Evolutionary conservation across 2,113 vertebrate genomes (phyloP).

Genomic region (Turdus rufiventris): DNA sequence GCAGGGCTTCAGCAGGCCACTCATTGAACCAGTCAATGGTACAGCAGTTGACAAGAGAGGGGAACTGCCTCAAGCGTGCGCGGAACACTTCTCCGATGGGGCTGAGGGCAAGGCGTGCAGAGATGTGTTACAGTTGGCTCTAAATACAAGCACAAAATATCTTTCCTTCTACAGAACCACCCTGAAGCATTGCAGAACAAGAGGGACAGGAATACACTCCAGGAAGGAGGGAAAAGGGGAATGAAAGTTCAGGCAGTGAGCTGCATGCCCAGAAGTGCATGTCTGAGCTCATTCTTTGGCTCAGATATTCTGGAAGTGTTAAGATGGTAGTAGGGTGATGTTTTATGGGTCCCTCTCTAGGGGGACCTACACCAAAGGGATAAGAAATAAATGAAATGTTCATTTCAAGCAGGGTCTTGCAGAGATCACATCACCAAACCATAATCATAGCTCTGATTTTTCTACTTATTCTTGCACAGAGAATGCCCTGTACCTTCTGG

Average conservation of each 20-base stretch:
- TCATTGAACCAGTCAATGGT: slow-evolving; percentile 93
- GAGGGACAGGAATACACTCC: background rate
- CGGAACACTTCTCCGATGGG: slow-evolving; percentile 89
- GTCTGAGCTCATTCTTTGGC: background rate
- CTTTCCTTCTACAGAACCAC: background rate
- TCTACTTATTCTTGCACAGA: background rate
- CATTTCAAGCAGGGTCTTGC: background rate
- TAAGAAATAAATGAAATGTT: background rate
- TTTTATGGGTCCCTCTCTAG: background rate
- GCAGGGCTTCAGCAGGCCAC: slow-evolving; percentile 89
- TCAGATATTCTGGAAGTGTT: background rate
- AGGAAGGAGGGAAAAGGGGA: background rate
- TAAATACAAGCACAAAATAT: background rate
- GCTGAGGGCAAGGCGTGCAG: slow-evolving; percentile 52
- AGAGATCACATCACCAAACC: background rate
- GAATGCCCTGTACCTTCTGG: background rate
- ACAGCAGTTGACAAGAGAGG: slow-evolving; percentile 90
- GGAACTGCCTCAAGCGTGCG: slow-evolving; percentile 87
- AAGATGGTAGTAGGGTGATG: background rate
- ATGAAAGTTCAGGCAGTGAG: background rate
- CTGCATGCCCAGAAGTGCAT: background rate
- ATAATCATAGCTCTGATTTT: background rate
- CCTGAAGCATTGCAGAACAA: background rate
- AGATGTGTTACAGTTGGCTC: background rate
- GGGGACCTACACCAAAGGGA: no score